Evolutionary conservation across 2,797 vertebrate genomes (phyloP).

Genomic region (Anabas testudineus): DNA sequence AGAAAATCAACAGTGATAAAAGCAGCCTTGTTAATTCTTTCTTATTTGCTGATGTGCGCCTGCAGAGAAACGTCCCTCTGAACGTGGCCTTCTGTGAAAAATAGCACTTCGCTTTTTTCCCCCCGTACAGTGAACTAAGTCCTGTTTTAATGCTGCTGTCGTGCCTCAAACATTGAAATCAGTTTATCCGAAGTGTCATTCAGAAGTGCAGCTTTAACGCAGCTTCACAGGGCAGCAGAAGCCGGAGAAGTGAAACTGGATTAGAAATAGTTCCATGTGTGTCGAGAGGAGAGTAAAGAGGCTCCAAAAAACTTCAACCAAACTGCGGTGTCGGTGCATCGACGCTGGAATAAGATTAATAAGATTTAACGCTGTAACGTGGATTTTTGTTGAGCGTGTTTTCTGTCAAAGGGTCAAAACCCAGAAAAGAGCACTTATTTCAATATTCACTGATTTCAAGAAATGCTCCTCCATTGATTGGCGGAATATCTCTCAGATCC

Average conservation of each 20-base stretch:
- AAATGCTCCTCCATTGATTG: slow-evolving; percentile 23
- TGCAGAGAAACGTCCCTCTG: neutral
- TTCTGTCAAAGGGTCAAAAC: neutral
- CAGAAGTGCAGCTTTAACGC: slow-evolving; percentile 11
- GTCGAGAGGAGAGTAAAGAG: neutral
- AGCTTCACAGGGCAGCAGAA: slow-evolving; percentile 21
- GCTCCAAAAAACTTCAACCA: neutral
- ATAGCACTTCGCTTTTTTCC: neutral
- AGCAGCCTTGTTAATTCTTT: neutral
- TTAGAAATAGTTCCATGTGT: neutral
- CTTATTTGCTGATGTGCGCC: neutral
- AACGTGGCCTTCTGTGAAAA: slow-evolving; percentile 7
- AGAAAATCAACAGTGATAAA: slow-evolving; percentile 5
- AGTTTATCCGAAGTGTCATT: slow-evolving; percentile 40
- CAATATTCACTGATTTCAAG: slow-evolving; percentile 29
- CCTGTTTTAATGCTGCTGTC: slow-evolving; percentile 10
- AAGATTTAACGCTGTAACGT: slow-evolving; percentile 24
- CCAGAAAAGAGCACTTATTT: slow-evolving; percentile 11
- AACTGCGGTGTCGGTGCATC: neutral
- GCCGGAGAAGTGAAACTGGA: slow-evolving; percentile 3
- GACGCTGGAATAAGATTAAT: neutral
- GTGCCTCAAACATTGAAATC: slow-evolving; percentile 33
- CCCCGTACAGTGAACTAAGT: slow-evolving; percentile 2
- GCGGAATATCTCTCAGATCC: neutral
- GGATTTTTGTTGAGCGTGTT: slow-evolving; percentile 46